Evolutionary conservation across 2,888 invertebrate genomes (phyloP), one percentile per base, ranked within the genome.

Genomic region (Micoletzkya japonica): DNA sequence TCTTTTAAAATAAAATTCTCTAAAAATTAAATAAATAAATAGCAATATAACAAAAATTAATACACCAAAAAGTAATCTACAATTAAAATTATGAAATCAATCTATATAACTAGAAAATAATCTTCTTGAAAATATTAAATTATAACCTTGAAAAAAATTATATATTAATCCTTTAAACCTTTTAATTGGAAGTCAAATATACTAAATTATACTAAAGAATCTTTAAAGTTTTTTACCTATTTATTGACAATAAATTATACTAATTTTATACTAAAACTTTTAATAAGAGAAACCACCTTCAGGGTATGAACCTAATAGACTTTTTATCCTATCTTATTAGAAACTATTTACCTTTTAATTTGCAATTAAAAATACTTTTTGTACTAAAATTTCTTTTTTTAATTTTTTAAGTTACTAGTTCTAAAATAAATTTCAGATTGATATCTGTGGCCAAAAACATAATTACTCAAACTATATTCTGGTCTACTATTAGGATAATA

Each of bases 361-460:
- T 72, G 77, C 74, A 80, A 79, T 78, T 79, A 77, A 75, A 76
- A 56, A 76, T 78, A 77, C 74, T 76, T 67, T 63, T 72, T 75
- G 74, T 74, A 79, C 70, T 75, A 77, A 72, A 75, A 70, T 68
- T 70, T 73, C 71, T 58, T 54, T 59, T 59, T 39, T 70, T 76
- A 76, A 76, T 70, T 66, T 73, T 74, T 76, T 73, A 72, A 72
- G 61, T 58, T 60, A 73, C 71, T 66, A 49, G 69, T 70, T 28
- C 73, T 74, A 74, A 80, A 80, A 78, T 74, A 79, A 74, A 78
- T 74, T 37, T 77, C 76, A 36, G 74, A 34, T 49, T 77, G 75
- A 77, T 76, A 79, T 61, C 76, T 77, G 68, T 79, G 78, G 70
- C 75, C 74, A 76, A 77, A 77, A n/a, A 79, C 75, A 76, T 78